Base-by-base conservation (phyloP, 2,797 vertebrate genomes). In the Acanthopagrus latus region DNA sequence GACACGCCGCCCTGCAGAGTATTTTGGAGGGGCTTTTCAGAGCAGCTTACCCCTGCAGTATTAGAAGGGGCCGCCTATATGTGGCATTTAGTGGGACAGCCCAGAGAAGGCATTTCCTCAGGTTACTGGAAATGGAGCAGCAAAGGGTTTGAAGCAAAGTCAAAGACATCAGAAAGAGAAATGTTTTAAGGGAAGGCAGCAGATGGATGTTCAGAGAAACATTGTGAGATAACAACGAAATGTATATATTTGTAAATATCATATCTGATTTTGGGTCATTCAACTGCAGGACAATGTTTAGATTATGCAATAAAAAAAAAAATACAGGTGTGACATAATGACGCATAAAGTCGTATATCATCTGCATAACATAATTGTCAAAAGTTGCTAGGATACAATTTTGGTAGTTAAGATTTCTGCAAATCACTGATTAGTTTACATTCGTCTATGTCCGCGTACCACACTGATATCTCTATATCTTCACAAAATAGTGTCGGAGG, bases 71-170 rank as follows among this genome's bases (percentile, higher is more conserved):
- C 88, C 85, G 87, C 89, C 90, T 92, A 91, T 90, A 91, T 93
- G 91, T 93, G 92, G 90, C 90, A 90, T 93, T 93, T 88, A 85
- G 85, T 84, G 90, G 92, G 89, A 93, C 94, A 84, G 92, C 94
- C 95, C 95, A 93, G 89, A 83, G 82, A 88, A 93, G 95, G 95
- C 92, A 96, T 95, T 95, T 96, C 95, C 95, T 95, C 86, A 47
- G 80, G 87, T 93, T 94, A 91, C 91, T 93, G 93, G 90, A 95
- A 95, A 90, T 83, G 66, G 86, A 87, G 82, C 69, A 86, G 86
- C 88, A 71, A 89, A 84, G 58, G 74, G 72, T 78, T 85, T 79
- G 57, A 86, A 77, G 67, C 33, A 0, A 64, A 78, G 76, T 87
- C 70, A 76, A 74, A 77, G 59, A 83, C 62, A 80, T 81, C 38